Base-by-base conservation (phyloP, 1,140 invertebrate genomes). In the Drosophila takahashii region DNA sequence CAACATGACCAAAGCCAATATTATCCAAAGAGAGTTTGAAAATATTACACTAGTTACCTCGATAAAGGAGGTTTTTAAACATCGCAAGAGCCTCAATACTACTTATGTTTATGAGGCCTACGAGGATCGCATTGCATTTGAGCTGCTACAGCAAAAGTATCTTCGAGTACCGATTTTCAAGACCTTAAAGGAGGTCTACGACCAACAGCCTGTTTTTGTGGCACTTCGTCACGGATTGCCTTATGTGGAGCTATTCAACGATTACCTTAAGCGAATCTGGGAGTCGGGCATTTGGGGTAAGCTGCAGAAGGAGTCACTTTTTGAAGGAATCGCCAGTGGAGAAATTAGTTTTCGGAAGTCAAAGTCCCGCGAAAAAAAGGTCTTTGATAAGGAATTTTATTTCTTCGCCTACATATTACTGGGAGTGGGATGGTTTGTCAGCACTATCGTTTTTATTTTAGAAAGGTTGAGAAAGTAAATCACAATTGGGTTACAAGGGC, bases 381-480 rank as follows among this genome's bases (percentile, higher is more conserved):
- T 75, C 1, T 67, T 76, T 2, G 54, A 76, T 8, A 76, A 48
- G 44, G 56, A 77, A 6, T 77, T 76, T 13, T 77, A 77, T 56
- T 69, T 42, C 13, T 77, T 67, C 44, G 27, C 62, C 0, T 76
- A 57, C 13, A 60, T 59, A 13, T 16, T 77, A 11, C 11, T 77
- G 18, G 29, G 26, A 0, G 0, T 77, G 0, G 74, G 72, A 10
- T 77, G 74, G 74, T 10, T 50, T 5, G 5, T 56, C 0, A 27
- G 72, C 8, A 11, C 34, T 9, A 7, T 77, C 6, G 48, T 69
- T 1, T 77, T 77, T 69, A 2, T 56, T 7, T 1, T 39, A 0
- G 72, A 75, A 27, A 45, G 4, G 11, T 7, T 36, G 0, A 42
- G 18, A 9, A 4, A 3, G 7, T 26, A 27, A 27, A n/a, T 8